These are phyloP conservation scores for Spodoptera littoralis DNA, from an alignment of 2,888 invertebrate genomes.

Conservation along the genomic window DNA sequence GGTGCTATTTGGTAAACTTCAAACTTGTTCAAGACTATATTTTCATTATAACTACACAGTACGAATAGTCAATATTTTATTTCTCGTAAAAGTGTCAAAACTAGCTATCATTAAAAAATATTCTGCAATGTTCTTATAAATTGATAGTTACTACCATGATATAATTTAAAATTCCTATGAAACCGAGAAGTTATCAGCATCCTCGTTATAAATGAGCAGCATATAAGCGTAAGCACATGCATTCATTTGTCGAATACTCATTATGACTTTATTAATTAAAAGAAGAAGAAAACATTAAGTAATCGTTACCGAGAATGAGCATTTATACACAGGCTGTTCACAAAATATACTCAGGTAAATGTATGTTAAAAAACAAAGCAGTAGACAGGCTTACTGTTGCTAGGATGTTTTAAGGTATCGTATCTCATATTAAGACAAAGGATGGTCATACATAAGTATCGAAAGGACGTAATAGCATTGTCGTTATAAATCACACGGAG, in stretches of 20 bases:
- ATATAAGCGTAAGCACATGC: not conserved
- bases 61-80: too few species aligned
- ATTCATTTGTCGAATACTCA: slow-evolving; percentile 31
- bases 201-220: too few species aligned
- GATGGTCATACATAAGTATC: slow-evolving; percentile 61
- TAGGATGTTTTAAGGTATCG: slow-evolving; percentile 40
- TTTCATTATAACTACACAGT: too few species aligned
- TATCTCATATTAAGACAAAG: slow-evolving; percentile 61
- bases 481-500: slow-evolving; percentile 78
- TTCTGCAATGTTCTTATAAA: too few species aligned
- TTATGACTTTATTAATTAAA: slow-evolving; percentile 15
- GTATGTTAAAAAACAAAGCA: slow-evolving; percentile 6
- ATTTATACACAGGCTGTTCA: slow-evolving; percentile 28
- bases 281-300: slow-evolving; percentile 8
- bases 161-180: too few species aligned
- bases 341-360: slow-evolving; percentile 1
- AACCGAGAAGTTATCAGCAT: too few species aligned
- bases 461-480: slow-evolving; percentile 76
- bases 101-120: too few species aligned
- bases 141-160: too few species aligned
- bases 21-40: slow-evolving; percentile 10
- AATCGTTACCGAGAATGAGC: slow-evolving; percentile 16
- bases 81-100: too few species aligned
- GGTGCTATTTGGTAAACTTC: slow-evolving; percentile 13
- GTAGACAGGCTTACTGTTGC: slow-evolving; percentile 15